A percentile compares a stretch with the other conserved stretches of the same genome.
Evolutionary conservation across 30 jellyfish, hydroid and myxozoan genomes (phyloP).

Genomic region (Cassiopea xamachana): DNA sequence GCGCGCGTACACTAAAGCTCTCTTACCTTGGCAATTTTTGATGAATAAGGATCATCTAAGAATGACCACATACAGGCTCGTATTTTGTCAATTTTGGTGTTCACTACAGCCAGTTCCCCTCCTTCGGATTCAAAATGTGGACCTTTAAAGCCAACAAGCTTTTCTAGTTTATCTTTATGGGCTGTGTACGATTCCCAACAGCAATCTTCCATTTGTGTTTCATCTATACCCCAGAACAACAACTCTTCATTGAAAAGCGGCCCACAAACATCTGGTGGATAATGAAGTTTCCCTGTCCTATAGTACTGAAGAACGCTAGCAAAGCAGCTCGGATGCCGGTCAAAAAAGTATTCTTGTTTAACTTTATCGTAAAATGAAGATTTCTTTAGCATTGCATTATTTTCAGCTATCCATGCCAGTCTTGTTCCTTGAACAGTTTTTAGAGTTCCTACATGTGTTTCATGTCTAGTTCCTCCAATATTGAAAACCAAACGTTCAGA

Average conservation of each 20-base stretch:
- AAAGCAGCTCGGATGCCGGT: constrained; percentile 89
- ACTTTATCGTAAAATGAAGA: constrained; percentile 82
- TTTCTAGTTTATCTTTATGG: constrained; percentile 86
- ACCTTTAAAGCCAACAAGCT: constrained; percentile 90
- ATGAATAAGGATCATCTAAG: constrained; percentile 90
- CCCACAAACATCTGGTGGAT: constrained; percentile 94
- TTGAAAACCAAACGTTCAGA: constrained; percentile 83
- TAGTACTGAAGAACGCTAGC: constrained; percentile 83
- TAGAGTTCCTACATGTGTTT: constrained; percentile 84
- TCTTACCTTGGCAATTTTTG: constrained; percentile 87
- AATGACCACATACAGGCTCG: constrained; percentile 78
- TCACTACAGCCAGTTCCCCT: constrained; percentile 20
- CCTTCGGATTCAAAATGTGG: constrained; percentile 81
- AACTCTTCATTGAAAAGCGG: constrained; percentile 83
- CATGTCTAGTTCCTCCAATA: constrained; percentile 95
- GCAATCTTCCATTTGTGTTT: constrained; percentile 91
- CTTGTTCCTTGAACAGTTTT: constrained; percentile 88
- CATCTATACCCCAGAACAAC: constrained; percentile 94
- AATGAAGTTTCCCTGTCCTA: constrained; percentile 90
- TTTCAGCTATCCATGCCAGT: constrained; percentile 92
- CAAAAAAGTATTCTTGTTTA: constrained; percentile 86
- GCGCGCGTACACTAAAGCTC: not conserved
- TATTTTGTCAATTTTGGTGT: constrained; percentile 51
- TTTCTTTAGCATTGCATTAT: constrained; percentile 69
- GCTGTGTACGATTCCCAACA: constrained; percentile 96